These are phyloP conservation scores for Tauraco erythrolophus DNA, from an alignment of 2,113 vertebrate species.

Conservation along the genomic window DNA sequence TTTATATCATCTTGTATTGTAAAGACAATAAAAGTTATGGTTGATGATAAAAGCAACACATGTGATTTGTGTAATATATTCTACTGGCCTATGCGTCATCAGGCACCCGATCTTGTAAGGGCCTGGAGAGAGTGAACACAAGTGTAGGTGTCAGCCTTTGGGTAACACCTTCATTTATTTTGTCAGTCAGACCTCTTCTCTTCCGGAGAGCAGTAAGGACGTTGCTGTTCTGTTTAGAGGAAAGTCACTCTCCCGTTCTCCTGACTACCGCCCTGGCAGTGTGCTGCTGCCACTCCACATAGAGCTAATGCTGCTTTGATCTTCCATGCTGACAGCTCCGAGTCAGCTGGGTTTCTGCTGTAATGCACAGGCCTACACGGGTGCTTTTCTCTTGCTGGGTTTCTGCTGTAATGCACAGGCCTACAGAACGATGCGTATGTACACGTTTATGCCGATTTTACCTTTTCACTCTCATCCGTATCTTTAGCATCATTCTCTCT, in stretches of 20 bases:
- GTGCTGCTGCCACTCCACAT: neutral
- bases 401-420: neutral
- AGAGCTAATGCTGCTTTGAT: neutral
- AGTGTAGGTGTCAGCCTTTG: neutral
- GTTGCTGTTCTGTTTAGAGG: neutral
- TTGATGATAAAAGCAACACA: neutral
- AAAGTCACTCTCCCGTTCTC: neutral
- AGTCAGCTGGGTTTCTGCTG: neutral
- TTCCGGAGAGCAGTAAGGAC: neutral
- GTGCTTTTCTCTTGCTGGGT: neutral
- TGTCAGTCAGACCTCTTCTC: neutral
- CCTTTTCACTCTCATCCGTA: fast-evolving
- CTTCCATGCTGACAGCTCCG: neutral
- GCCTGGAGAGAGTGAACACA: neutral
- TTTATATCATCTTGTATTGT: conserved; percentile 3
- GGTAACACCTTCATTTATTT: neutral
- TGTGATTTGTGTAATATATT: neutral
- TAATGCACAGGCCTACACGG: neutral
- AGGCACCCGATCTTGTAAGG: neutral
- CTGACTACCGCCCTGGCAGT: fast-evolving
- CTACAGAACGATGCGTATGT: neutral
- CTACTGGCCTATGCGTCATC: neutral
- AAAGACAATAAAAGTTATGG: conserved; percentile 20
- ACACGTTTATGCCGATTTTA: neutral
- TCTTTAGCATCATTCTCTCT: neutral